A percentile compares a stretch with the other conserved stretches of the same genome.
Conservation (phyloP, 1,140 invertebrate genomes). For the Drosophila equinoxialis region DNA sequence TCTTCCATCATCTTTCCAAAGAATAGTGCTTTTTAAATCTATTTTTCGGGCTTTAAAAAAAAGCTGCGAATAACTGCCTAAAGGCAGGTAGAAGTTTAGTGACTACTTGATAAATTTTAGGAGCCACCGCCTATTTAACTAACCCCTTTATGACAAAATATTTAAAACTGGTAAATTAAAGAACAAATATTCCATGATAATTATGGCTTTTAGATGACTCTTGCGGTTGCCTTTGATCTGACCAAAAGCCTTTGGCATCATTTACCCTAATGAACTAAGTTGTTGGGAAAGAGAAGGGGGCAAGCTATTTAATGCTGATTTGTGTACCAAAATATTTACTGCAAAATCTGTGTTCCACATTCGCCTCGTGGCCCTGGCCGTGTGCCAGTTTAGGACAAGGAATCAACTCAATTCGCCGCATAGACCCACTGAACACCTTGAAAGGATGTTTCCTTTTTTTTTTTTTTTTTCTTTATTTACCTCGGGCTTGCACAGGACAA, state of each 20-base stretch:
- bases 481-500: slow-evolving; percentile 48
- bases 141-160: too few species aligned
- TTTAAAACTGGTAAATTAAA: too few species aligned
- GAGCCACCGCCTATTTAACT: too few species aligned
- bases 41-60: too few species aligned
- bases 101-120: too few species aligned
- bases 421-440: slow-evolving; percentile 65
- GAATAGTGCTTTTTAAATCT: too few species aligned
- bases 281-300: not conserved
- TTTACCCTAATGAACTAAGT: slow-evolving; percentile 59
- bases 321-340: slow-evolving; percentile 59
- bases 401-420: slow-evolving; percentile 55
- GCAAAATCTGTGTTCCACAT: slow-evolving; percentile 51
- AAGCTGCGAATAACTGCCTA: too few species aligned
- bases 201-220: not conserved
- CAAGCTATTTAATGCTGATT: slow-evolving; percentile 67
- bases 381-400: slow-evolving; percentile 51
- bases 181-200: not conserved
- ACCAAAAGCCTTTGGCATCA: slow-evolving; percentile 31
- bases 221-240: slow-evolving; percentile 49
- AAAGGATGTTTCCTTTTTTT: slow-evolving; percentile 18
- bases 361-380: slow-evolving; percentile 53
- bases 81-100: too few species aligned
- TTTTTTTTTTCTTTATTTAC: slow-evolving; percentile 21
- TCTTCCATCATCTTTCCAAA: too few species aligned